Percentiles rank a stretch among this genome's conserved stretches.
Conservation (phyloP, 2,113 vertebrate species). For the Prunella fulvescens region DNA sequence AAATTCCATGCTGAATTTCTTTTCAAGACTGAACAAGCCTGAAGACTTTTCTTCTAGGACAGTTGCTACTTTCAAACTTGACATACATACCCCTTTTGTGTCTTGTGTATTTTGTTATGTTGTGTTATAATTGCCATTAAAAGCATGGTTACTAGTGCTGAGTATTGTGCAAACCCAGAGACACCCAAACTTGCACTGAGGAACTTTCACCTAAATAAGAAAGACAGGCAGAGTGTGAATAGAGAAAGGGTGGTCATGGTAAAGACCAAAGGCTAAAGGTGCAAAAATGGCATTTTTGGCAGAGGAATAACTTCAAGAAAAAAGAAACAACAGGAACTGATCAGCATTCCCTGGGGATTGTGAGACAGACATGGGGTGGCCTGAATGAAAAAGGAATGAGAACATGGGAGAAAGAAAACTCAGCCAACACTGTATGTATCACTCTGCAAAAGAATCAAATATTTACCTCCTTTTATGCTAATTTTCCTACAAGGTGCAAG, state of each 20-base stretch:
- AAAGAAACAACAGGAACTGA: background rate
- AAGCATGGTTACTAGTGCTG: background rate
- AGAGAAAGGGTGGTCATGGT: background rate
- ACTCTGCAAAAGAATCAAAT: background rate
- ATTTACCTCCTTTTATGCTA: background rate
- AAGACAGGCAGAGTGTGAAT: background rate
- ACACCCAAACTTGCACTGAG: background rate
- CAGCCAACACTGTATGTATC: background rate
- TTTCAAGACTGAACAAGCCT: background rate
- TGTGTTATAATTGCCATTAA: background rate
- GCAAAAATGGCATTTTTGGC: background rate
- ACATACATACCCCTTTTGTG: background rate
- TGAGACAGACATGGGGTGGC: background rate
- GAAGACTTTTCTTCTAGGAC: background rate
- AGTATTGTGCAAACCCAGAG: background rate
- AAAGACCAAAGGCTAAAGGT: background rate
- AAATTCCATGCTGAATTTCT: background rate
- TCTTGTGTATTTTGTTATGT: background rate
- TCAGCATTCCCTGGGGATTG: background rate
- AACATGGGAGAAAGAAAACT: background rate
- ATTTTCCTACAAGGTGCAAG: background rate
- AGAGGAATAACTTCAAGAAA: background rate
- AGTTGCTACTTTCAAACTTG: background rate
- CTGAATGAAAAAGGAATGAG: fast-evolving
- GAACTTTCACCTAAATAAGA: background rate